These are phyloP conservation scores for Acanthis flammea DNA, from an alignment of 2,797 vertebrate genomes.

Conservation along the genomic window DNA sequence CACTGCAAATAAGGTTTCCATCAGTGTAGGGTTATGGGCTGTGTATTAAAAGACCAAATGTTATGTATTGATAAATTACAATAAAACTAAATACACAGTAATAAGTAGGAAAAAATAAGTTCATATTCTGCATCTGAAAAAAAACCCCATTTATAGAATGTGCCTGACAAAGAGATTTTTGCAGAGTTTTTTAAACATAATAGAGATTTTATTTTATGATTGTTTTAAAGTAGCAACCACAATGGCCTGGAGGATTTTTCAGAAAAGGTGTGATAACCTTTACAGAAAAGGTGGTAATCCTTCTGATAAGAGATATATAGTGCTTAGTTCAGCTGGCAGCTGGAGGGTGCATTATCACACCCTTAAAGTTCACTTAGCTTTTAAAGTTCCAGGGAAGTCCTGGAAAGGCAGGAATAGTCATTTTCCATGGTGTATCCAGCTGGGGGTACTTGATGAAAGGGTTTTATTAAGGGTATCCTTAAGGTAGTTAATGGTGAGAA, in stretches of 20 bases:
- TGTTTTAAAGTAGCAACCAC: not conserved
- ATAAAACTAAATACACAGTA: not conserved
- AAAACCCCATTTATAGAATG: not conserved
- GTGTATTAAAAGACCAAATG: not conserved
- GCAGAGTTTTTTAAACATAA: not conserved
- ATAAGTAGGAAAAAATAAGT: not conserved
- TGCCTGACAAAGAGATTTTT: not conserved
- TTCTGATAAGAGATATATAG: not conserved
- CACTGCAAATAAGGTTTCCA: not conserved
- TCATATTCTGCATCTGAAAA: not conserved
- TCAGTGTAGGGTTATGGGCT: not conserved
- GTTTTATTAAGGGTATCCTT: not conserved
- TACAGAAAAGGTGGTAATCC: not conserved
- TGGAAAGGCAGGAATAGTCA: not conserved
- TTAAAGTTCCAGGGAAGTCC: not conserved
- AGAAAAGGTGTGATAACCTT: not conserved
- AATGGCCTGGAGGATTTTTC: not conserved
- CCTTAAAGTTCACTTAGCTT: not conserved
- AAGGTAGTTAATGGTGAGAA: constrained; percentile 16
- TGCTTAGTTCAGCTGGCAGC: not conserved
- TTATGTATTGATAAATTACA: not conserved
- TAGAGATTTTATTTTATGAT: not conserved
- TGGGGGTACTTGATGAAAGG: not conserved
- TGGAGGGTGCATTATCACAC: not conserved
- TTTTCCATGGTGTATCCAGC: not conserved